A percentile compares a stretch with the other conserved stretches of the same genome.
These are phyloP conservation scores for Colossoma macropomum DNA, from an alignment of 2,113 vertebrate genomes.

Conservation along the genomic window DNA sequence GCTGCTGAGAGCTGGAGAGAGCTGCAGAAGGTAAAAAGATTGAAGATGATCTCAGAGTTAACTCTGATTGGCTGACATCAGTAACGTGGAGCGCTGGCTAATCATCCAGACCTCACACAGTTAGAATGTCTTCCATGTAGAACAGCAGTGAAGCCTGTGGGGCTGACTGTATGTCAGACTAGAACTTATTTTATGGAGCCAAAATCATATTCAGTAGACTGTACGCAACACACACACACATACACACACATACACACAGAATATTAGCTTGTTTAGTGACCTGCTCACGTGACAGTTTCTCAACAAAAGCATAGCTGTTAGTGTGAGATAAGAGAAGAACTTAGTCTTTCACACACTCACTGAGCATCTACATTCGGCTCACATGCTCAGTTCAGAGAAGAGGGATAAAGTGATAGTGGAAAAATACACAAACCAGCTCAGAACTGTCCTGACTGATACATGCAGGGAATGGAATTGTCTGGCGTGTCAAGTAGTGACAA, in stretches of 20 bases:
- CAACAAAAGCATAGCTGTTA: not conserved
- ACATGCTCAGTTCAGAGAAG: not conserved
- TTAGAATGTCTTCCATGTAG: not conserved
- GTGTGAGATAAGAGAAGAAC: not conserved
- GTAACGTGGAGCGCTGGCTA: not conserved
- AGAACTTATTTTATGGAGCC: not conserved
- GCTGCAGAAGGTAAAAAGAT: not conserved
- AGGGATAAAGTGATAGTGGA: not conserved
- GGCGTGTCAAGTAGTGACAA: not conserved
- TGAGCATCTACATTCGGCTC: constrained; percentile 4
- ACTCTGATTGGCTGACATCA: not conserved
- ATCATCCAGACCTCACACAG: not conserved
- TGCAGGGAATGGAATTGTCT: not conserved
- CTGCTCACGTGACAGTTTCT: not conserved
- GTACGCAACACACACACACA: not conserved
- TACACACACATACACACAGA: not conserved
- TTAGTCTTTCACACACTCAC: not conserved
- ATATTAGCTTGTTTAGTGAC: not conserved
- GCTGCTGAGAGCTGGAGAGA: not conserved
- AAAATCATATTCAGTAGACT: not conserved
- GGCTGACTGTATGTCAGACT: too few relatives aligned
- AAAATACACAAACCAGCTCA: not conserved
- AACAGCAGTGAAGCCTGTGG: not conserved
- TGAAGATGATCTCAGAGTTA: not conserved
- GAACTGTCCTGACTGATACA: not conserved